Evolutionary conservation across 2,888 invertebrate genomes (phyloP), one percentile per base, ranked within the genome.

Genomic region (Eustalomyia histrio): DNA sequence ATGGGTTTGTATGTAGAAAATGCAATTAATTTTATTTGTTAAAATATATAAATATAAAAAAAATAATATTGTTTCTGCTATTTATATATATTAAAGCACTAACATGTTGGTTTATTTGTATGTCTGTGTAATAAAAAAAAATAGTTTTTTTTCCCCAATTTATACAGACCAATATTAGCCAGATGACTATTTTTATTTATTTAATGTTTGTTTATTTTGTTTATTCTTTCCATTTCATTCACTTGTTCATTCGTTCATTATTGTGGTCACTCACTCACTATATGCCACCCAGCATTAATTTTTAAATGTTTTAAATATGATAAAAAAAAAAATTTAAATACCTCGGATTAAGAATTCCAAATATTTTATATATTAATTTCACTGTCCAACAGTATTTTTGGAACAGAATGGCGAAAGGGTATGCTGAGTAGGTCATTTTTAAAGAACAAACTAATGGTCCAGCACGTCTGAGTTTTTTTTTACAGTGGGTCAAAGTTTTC

Each of bases 221-320:
- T 73, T 60, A 16, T 39, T 24, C n/a, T 16, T 53, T 50, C 29
- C 29, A 29, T 29, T 29, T 29, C 29, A 29, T 29, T 29, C 21
- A 21, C 21, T 80, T 50, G 16, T 78, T 64, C 29, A 71, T 71
- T 71, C 52, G 65, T 73, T 74, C 63, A 64, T 72, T 71, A 24
- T 75, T 72, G 75, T 78, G 74, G 75, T 75, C 72, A 75, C n/a
- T 74, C 50, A 75, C n/a, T 74, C 50, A 69, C 52, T 71, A 53
- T 6, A n/a, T 17, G 16, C 35, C 10, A 3, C 14, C 39, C 39
- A 39, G 39, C 39, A 39, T 5, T 12, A 39, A 2, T 39, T 39
- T 39, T 39, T 1, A 29, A 29, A 24, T 24, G 5, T 24, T 2
- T 3, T 5, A 24, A 24, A 24, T 24, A 24, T 24, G 24, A 24